Percentiles rank a stretch among this genome's conserved stretches.
Conservation (phyloP, 2,113 vertebrate species). For the Pluvianellus socialis region DNA sequence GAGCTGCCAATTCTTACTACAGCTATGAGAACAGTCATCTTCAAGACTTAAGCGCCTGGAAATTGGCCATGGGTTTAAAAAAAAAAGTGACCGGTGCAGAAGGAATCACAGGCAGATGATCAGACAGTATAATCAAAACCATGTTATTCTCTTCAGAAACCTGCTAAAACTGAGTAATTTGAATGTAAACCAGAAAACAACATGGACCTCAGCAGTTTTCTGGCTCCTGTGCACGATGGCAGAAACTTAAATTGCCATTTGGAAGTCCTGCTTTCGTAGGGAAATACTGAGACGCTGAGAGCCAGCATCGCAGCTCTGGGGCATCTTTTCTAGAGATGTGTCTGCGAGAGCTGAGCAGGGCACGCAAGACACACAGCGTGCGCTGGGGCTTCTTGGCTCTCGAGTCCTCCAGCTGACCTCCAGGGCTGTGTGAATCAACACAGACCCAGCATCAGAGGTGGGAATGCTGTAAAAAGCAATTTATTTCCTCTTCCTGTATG, state of each 20-base stretch:
- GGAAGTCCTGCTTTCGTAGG: background rate
- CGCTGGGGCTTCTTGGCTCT: background rate
- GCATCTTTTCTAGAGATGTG: background rate
- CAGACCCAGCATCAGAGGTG: background rate
- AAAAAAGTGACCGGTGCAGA: background rate
- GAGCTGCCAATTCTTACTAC: background rate
- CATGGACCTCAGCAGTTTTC: background rate
- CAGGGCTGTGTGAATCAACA: background rate
- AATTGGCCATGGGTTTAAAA: background rate
- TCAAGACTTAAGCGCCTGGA: background rate
- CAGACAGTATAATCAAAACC: background rate
- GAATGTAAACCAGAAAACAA: background rate
- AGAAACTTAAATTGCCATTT: background rate
- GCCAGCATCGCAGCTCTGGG: background rate
- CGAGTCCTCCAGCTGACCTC: background rate
- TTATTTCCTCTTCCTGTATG: background rate
- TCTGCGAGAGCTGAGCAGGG: background rate
- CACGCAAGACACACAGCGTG: fast-evolving
- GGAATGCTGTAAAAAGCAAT: background rate
- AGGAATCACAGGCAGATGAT: background rate
- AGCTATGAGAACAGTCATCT: background rate
- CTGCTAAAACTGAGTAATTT: conserved; percentile 3
- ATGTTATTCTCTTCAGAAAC: background rate
- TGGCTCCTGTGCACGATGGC: background rate
- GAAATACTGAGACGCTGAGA: background rate